phyloP scores from a whole-genome alignment of 2,797 vertebrate species.

The Rhabdophis nuchalis region DNA sequence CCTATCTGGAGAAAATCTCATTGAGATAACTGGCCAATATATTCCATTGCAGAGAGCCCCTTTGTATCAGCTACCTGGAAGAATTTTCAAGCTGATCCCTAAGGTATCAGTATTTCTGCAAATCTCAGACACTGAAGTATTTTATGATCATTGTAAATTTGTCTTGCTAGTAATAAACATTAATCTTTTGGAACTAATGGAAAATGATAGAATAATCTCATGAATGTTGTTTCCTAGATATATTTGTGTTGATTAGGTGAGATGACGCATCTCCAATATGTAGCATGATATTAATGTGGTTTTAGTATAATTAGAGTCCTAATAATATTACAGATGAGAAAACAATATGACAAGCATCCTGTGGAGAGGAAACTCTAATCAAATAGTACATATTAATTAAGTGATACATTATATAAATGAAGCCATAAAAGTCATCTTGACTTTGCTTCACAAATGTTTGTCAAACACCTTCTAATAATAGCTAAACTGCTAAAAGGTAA shows the following conservation, averaged over 20 bases:
- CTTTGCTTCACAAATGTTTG: neutral
- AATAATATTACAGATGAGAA: neutral
- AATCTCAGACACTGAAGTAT: neutral
- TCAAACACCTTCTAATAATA: neutral
- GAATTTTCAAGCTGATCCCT: neutral
- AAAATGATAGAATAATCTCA: neutral
- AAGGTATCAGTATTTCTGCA: neutral
- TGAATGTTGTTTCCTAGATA: neutral
- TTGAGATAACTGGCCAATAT: neutral
- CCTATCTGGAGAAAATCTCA: neutral
- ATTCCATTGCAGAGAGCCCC: neutral
- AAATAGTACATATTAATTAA: neutral
- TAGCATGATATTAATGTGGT: neutral
- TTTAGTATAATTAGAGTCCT: neutral
- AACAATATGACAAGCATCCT: conserved; percentile 2
- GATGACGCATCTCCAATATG: neutral
- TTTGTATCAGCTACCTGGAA: neutral
- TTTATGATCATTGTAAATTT: neutral
- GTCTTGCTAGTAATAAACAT: neutral
- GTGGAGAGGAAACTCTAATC: conserved; percentile 12
- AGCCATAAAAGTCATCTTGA: neutral
- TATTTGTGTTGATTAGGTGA: conserved; percentile 10
- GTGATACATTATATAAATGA: neutral
- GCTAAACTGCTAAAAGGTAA: neutral
- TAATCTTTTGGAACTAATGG: neutral